Evolutionary conservation across 2,797 vertebrate species (phyloP).

Genomic region (Fistularia commersonii): DNA sequence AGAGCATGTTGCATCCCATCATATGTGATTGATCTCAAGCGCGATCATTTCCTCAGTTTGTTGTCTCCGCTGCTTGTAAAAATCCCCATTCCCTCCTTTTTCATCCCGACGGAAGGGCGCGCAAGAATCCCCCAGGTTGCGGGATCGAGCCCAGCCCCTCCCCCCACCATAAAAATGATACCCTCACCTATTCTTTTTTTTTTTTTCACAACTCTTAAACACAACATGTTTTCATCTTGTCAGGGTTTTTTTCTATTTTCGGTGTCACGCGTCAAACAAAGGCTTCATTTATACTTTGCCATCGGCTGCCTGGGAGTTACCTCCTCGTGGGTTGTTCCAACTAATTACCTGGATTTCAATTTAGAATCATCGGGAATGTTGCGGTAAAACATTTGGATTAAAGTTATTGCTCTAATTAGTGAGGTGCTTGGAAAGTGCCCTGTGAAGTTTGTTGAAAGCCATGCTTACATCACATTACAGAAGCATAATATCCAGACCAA

Average conservation of each 20-base stretch:
- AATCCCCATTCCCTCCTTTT: constrained; percentile 21
- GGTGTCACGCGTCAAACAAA: constrained; percentile 24
- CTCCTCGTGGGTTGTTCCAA: constrained; percentile 30
- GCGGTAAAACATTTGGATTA: constrained; percentile 64
- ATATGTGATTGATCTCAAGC: constrained; percentile 62
- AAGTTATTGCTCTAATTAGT: constrained; percentile 70
- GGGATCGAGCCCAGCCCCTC: constrained; percentile 7
- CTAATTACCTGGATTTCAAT: constrained; percentile 63
- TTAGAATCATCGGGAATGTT: constrained; percentile 55
- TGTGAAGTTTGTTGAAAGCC: constrained; percentile 71
- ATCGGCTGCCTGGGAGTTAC: constrained; percentile 23
- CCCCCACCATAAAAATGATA: constrained; percentile 10
- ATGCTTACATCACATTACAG: constrained; percentile 63
- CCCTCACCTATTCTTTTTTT: constrained; percentile 17
- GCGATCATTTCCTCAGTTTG: constrained; percentile 60
- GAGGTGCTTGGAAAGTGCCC: constrained; percentile 60
- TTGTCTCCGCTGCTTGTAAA: constrained; percentile 48
- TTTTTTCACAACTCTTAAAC: constrained; percentile 20
- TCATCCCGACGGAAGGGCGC: constrained; percentile 15
- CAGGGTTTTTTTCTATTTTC: constrained; percentile 18
- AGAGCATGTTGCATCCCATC: constrained; percentile 58
- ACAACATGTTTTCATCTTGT: constrained; percentile 19
- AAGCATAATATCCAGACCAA: constrained; percentile 70
- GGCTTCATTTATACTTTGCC: constrained; percentile 18
- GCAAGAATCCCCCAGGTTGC: constrained; percentile 5